Percentiles rank a stretch among this genome's conserved stretches.
phyloP scores from a whole-genome alignment of 2,797 vertebrate genomes.

The Octomys mimax region DNA sequence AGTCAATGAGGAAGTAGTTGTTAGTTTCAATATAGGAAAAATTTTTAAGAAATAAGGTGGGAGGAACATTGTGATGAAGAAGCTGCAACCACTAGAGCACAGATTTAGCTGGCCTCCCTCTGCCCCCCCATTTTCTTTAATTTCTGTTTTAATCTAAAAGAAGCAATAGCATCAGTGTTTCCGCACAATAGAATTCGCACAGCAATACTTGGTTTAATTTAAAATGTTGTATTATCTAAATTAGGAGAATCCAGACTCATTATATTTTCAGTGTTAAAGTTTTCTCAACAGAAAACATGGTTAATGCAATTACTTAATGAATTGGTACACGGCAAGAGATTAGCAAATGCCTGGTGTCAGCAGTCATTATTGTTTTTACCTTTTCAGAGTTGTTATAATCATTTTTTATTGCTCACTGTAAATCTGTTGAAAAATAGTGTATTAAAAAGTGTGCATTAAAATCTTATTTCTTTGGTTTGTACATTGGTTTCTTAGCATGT shows the following conservation, averaged over 20 bases:
- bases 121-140: background rate
- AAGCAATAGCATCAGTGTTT: background rate
- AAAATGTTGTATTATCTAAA: background rate
- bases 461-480: background rate
- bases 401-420: background rate
- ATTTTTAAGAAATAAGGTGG: background rate
- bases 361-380: background rate
- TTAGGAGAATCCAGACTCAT: background rate
- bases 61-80: constrained; percentile 22
- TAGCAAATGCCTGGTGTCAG: background rate
- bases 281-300: background rate
- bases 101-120: background rate
- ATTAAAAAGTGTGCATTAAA: background rate
- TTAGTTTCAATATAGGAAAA: background rate
- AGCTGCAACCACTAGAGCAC: background rate
- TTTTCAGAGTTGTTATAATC: background rate
- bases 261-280: constrained; percentile 14
- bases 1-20: background rate
- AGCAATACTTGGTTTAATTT: constrained; percentile 9
- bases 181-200: background rate
- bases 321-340: background rate
- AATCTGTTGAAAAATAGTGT: constrained; percentile 7
- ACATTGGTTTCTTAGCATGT: background rate
- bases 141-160: constrained; percentile 9
- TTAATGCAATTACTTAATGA: background rate